Evolutionary conservation across 2,113 vertebrate species (phyloP), one percentile per base, ranked within the genome.

Genomic region (Cephalopterus ornatus): DNA sequence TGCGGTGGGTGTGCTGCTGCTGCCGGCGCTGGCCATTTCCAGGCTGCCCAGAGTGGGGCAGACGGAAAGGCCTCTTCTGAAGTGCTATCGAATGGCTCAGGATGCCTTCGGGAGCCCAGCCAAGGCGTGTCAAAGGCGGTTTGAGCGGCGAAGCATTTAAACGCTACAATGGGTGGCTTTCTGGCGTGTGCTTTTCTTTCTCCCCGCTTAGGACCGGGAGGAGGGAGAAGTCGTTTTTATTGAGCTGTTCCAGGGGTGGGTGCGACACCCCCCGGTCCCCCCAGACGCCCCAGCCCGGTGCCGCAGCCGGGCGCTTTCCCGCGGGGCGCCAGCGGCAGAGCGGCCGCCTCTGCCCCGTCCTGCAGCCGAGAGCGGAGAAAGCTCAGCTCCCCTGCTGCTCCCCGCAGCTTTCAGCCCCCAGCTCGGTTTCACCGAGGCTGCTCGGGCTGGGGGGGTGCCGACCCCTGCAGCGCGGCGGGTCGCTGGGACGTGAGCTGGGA

Each of bases 41-140:
- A 75, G 85, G 80, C 82, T 52, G 75, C 42, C 62, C 68, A 17
- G 66, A 53, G 73, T 39, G 58, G 75, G 52, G 63, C 70, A 47
- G 50, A 46, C 70, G 63, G 88, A 56, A 44, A 46, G 68, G 85
- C 62, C 86, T 23, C 88, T 66, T 76, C 92, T 58, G 79, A 92
- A 87, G 87, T 2, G 83, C 94, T 82, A 73, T 86, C 94, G 21
- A 78, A 42, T 86, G 95, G 93, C 93, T 53, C 63, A 20, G 79
- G 84, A 76, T n/a, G 97, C 88, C 49, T 94, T 73, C 7, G 95
- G 94, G 94, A 94, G 56, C 78, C 65, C 59, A 65, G 97, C 95
- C 97, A 96, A 96, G 83, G 76, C 88, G 79, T 77, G 96, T 97
- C 89, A 96, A 39, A 81, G 92, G 93, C 90, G 42, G 42, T 91